Percentiles rank a stretch among this genome's conserved stretches.
phyloP scores from a whole-genome alignment of 2,888 invertebrate species.

The Ormyrus thymus region DNA sequence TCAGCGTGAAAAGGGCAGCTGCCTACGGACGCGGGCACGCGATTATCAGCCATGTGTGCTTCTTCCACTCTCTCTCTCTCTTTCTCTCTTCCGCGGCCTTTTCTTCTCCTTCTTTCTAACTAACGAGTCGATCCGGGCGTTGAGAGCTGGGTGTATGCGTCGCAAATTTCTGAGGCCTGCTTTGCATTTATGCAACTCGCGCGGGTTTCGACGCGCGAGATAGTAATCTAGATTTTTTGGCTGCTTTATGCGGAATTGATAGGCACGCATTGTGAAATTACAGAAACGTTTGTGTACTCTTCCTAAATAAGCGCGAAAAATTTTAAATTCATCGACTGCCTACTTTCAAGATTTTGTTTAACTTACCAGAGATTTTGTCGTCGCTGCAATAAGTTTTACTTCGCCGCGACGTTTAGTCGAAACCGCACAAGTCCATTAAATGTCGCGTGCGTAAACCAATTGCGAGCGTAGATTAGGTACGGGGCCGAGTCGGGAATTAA shows the following conservation, averaged over 20 bases:
- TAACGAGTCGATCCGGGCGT: constrained; percentile 12
- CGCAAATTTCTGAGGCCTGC: constrained; percentile 2
- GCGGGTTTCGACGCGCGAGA: not conserved
- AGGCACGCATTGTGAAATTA: too few species aligned
- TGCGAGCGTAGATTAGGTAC: constrained; percentile 13
- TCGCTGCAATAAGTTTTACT: constrained; percentile 22
- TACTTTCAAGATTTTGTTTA: too few species aligned
- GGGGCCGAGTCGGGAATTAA: constrained; percentile 29
- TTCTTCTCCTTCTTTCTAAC: constrained; percentile 5
- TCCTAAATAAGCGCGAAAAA: too few species aligned
- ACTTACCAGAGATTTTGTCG: too few species aligned
- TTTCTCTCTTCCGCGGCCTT: not conserved
- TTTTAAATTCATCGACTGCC: too few species aligned
- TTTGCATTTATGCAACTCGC: not conserved
- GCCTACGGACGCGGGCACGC: constrained; percentile 39
- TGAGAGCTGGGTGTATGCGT: not conserved
- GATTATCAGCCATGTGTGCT: constrained; percentile 30
- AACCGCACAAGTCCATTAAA: constrained; percentile 37
- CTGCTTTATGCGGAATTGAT: not conserved
- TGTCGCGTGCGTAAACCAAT: constrained; percentile 48
- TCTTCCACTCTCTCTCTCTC: not conserved
- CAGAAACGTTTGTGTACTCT: too few species aligned
- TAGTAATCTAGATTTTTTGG: not conserved
- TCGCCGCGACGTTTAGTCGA: not conserved
- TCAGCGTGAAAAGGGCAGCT: constrained; percentile 47